Conservation (phyloP, 1,140 invertebrate genomes). For the Tribolium madens region DNA sequence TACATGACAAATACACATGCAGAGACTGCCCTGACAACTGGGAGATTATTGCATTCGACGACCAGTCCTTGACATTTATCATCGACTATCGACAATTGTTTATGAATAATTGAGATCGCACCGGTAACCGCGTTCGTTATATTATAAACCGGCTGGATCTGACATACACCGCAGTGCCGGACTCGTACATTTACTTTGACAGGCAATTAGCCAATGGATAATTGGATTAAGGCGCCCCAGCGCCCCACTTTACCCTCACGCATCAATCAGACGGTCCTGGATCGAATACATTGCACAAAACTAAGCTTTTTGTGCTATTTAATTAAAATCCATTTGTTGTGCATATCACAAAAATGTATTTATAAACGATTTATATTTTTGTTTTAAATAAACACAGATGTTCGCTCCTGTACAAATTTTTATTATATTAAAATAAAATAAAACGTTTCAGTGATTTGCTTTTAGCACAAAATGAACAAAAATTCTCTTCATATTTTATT, state of each 20-base stretch:
- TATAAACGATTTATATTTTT: not conserved
- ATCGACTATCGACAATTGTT: constrained; percentile 49
- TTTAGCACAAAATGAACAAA: too few relatives aligned
- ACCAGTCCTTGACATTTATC: constrained; percentile 54
- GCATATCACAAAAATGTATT: not conserved
- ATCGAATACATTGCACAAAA: not conserved
- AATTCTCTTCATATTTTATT: not conserved
- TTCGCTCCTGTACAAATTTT: too few relatives aligned
- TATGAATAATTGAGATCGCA: constrained; percentile 49
- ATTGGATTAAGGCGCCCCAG: constrained; percentile 48
- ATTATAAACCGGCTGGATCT: constrained; percentile 35
- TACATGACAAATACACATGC: constrained; percentile 55
- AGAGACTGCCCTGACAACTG: constrained; percentile 44
- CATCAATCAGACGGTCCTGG: constrained; percentile 30
- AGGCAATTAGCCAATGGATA: constrained; percentile 53
- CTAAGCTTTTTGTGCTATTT: too few relatives aligned
- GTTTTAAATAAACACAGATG: not conserved
- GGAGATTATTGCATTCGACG: constrained; percentile 53
- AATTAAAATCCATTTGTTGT: not conserved
- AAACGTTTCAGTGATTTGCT: too few relatives aligned
- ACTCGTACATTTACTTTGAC: constrained; percentile 46
- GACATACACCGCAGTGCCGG: constrained; percentile 37
- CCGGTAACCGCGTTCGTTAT: constrained; percentile 39
- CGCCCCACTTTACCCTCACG: constrained; percentile 19
- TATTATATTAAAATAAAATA: too few relatives aligned